Percentiles rank a stretch among this genome's conserved stretches.
Evolutionary conservation across 2,797 vertebrate genomes (phyloP).

Genomic region (Notolabrus celidotus): DNA sequence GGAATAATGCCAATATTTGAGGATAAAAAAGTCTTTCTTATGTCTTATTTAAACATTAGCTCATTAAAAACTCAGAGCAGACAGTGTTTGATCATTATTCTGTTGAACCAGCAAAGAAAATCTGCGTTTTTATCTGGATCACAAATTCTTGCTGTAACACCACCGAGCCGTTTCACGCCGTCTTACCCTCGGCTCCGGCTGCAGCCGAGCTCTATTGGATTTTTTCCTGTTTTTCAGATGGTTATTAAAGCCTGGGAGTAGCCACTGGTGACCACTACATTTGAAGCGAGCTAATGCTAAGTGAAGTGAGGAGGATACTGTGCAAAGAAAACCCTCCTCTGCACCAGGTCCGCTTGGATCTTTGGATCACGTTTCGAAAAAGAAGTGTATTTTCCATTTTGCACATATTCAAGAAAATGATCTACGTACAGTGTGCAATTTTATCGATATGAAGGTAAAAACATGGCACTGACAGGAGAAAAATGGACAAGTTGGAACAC

Average conservation of each 20-base stretch:
- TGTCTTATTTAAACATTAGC: conserved; percentile 37
- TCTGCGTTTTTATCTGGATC: conserved; percentile 16
- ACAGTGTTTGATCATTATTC: conserved; percentile 27
- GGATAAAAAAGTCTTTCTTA: conserved; percentile 10
- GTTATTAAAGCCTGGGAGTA: conserved; percentile 54
- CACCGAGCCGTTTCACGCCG: conserved; percentile 34
- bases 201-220: conserved; percentile 53
- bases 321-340: conserved; percentile 3
- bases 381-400: conserved; percentile 45
- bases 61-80: conserved; percentile 31
- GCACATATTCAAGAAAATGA: conserved; percentile 62
- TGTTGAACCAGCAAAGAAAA: conserved; percentile 26
- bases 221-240: conserved; percentile 52
- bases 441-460: conserved; percentile 49
- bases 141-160: conserved; percentile 21
- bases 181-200: conserved; percentile 43
- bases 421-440: conserved; percentile 44
- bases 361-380: conserved; percentile 27
- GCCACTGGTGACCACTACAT: conserved; percentile 50
- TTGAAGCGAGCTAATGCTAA: conserved; percentile 41
- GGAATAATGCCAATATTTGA: conserved; percentile 31
- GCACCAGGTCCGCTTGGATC: background rate
- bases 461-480: conserved; percentile 15
- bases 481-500: conserved; percentile 53
- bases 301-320: conserved; percentile 22